A percentile compares a stretch with the other conserved stretches of the same genome.
Conservation (phyloP, 2,113 vertebrate species). For the Alexandromys fortis region DNA sequence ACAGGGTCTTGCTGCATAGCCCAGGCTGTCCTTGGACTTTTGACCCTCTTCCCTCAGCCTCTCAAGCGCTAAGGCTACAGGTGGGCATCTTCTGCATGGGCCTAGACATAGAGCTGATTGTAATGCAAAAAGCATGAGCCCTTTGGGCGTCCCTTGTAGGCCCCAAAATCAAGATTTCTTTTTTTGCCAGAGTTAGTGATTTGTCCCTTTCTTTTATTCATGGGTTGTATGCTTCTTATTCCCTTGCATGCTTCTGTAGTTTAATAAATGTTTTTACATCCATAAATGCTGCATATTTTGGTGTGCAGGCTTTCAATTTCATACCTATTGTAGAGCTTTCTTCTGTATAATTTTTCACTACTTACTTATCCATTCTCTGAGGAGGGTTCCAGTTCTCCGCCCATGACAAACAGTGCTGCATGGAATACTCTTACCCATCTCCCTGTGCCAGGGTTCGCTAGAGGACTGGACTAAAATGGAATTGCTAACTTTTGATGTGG, state of each 20-base stretch:
- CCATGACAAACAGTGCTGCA: background rate
- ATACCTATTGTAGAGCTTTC: background rate
- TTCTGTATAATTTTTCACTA: constrained; percentile 31
- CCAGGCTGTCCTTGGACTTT: background rate
- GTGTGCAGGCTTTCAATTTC: constrained; percentile 26
- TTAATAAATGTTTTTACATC: constrained; percentile 35
- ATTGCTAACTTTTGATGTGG: constrained; percentile 35
- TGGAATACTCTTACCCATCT: constrained; percentile 23
- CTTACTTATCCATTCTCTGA: constrained; percentile 20
- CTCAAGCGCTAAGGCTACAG: background rate
- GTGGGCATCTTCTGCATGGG: background rate
- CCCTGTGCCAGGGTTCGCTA: background rate
- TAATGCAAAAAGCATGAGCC: background rate
- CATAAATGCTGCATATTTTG: background rate
- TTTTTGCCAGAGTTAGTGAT: constrained; percentile 1
- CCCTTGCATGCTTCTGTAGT: background rate
- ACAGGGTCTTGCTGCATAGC: background rate
- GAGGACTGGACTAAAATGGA: constrained; percentile 4
- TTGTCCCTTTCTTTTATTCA: constrained; percentile 50
- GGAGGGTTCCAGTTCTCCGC: background rate
- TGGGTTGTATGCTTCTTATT: constrained; percentile 29
- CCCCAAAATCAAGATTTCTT: background rate
- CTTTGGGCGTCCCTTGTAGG: background rate
- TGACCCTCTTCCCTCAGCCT: background rate
- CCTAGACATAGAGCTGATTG: background rate